phyloP scores from a whole-genome alignment of 2,113 vertebrate genomes.

The Litocranius walleri region DNA sequence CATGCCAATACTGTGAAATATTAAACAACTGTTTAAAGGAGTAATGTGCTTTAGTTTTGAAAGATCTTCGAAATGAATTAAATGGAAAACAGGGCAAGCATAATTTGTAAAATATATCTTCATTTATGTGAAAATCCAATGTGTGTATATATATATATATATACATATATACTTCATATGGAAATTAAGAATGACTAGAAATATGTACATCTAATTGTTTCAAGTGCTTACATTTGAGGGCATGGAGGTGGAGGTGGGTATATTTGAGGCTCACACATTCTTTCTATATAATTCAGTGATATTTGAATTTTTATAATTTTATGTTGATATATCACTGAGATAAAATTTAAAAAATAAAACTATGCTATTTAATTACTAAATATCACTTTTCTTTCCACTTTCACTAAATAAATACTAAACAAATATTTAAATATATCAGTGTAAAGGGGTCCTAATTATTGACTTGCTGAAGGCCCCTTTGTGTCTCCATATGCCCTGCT shows the following conservation, averaged over 20 bases:
- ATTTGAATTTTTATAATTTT: background rate
- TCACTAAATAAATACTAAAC: background rate
- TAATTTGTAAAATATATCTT: background rate
- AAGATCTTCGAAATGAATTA: background rate
- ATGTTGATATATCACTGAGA: background rate
- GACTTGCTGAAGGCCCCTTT: background rate
- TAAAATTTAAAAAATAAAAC: background rate
- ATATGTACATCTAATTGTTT: background rate
- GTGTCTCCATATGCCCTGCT: background rate
- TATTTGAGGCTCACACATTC: background rate
- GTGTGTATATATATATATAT: background rate
- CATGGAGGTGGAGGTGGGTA: accelerated
- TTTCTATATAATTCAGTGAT: background rate
- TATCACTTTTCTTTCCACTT: background rate
- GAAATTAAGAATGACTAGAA: background rate
- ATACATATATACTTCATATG: background rate
- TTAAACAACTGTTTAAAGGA: background rate
- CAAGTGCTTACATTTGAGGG: background rate
- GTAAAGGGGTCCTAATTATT: background rate
- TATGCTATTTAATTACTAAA: background rate
- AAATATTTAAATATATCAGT: background rate
- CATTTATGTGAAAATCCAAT: background rate
- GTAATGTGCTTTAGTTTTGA: background rate
- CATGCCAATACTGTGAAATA: background rate
- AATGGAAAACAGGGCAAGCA: background rate